Percentiles rank a stretch among this genome's conserved stretches.
These are phyloP conservation scores for Rhadina sibilatrix DNA, from an alignment of 2,113 vertebrate genomes.

Conservation along the genomic window DNA sequence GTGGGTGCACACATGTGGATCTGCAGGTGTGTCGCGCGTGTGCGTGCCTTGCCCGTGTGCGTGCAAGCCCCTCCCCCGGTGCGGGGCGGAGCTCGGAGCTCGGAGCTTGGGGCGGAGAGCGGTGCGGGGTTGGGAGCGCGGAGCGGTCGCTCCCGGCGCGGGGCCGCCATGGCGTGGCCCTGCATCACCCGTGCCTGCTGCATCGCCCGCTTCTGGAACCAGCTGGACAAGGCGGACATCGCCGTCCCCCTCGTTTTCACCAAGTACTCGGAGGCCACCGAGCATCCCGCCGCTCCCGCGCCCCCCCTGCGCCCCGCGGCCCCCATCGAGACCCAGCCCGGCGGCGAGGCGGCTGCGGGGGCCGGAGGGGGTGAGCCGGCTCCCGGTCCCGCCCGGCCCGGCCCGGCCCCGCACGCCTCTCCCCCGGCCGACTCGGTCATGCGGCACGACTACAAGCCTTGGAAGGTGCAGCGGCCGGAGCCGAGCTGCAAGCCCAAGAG, in stretches of 20 bases:
- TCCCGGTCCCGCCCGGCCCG: neutral
- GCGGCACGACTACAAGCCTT: constrained; percentile 93
- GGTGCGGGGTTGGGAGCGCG: neutral
- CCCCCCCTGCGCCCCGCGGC: constrained; percentile 74
- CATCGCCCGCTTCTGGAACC: constrained; percentile 97
- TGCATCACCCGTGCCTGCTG: constrained; percentile 97
- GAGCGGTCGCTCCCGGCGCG: neutral
- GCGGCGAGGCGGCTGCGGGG: constrained; percentile 67
- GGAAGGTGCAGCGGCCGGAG: constrained; percentile 88
- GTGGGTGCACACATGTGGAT: neutral
- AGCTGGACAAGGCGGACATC: constrained; percentile 95
- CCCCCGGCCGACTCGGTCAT: constrained; percentile 84
- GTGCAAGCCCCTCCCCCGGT: neutral
- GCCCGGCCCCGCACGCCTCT: neutral
- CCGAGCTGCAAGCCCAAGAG: constrained; percentile 92
- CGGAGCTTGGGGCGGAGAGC: neutral
- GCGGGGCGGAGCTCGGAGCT: neutral
- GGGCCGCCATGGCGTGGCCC: constrained; percentile 90
- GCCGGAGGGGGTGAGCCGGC: neutral
- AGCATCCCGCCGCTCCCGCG: constrained; percentile 52
- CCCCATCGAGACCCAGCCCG: constrained; percentile 73
- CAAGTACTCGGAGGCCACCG: constrained; percentile 92
- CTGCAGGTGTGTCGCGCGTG: neutral
- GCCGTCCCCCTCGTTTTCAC: constrained; percentile 93
- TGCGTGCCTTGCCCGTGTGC: neutral